Evolutionary conservation across 1,140 invertebrate genomes (phyloP), one percentile per base, ranked within the genome.

Genomic region (Camponotus pennsylvanicus): DNA sequence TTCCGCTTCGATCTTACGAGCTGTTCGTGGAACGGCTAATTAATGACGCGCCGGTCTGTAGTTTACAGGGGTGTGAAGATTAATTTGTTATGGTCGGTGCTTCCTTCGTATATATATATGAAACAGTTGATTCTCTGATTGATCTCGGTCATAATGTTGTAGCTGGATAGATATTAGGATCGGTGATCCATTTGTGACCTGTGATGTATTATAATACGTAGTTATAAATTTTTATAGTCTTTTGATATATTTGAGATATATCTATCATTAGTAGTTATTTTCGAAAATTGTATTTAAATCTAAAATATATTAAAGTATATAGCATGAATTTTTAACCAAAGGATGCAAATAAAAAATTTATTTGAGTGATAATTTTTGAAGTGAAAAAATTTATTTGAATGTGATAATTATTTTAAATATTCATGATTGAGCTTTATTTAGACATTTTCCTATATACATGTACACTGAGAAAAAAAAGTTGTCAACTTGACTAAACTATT

Each of bases 31-130:
- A 82, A 71, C 66, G 21, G 66, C 79, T 82, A 82, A 82, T 82
- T 82, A 82, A 82, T 73, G 67, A 73, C 79, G 67, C 67, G 27
- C 37, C 37, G 52, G 27, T 57, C 55, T 59, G 55, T 59, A 42
- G 34, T 80, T 80, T 82, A 73, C 67, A 59, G 18, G 79, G 67
- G 67, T 42, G 79, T 45, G 79, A 71, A 82, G 67, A 73, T 82
- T 82, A 71, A 82, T 82, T 73, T 49, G 79, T 80, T 70, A 71
- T 73, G 37, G 67, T 73, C 57, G 27, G 66, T 64, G 75, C n/a
- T 70, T 70, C 9, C 52, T 59, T 82, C 13, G 52, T 59, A 18
- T 40, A 49, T 40, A 49, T 15, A 15, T 71, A 61, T 73, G 67
- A 73, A 73, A 82, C 66, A 82, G 34, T 59, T 59, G 37, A 82